Conservation (phyloP, 2,888 invertebrate genomes). For the Drosophila kokeensis region DNA sequence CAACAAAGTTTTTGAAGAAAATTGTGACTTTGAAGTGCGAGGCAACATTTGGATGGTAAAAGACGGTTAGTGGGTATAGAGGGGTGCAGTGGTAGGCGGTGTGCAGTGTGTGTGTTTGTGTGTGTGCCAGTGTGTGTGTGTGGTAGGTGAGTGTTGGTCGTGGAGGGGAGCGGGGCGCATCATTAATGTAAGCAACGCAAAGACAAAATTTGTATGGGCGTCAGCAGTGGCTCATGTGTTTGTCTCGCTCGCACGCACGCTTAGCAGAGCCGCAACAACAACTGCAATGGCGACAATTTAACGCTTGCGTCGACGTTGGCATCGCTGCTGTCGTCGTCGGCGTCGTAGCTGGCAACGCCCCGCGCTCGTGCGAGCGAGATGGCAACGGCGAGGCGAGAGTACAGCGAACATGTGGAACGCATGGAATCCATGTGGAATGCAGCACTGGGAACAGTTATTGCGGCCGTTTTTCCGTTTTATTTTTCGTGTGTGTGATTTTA, state of each 20-base stretch:
- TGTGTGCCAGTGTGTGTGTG: neutral
- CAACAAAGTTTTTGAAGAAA: constrained; percentile 52
- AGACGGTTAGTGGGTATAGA: neutral
- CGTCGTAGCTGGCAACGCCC: constrained; percentile 51
- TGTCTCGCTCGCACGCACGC: constrained; percentile 61
- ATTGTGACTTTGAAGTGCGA: constrained; percentile 72
- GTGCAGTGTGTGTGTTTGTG: neutral
- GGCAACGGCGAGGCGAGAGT: constrained; percentile 1
- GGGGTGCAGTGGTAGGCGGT: neutral
- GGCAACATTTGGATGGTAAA: constrained; percentile 47
- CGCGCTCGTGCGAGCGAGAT: constrained; percentile 43
- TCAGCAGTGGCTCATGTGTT: constrained; percentile 15
- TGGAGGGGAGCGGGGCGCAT: constrained; percentile 14
- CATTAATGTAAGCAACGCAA: constrained; percentile 68
- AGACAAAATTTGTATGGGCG: constrained; percentile 20
- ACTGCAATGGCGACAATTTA: constrained; percentile 78
- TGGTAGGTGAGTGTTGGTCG: neutral
- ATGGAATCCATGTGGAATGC: constrained; percentile 51
- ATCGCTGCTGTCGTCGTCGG: constrained; percentile 11
- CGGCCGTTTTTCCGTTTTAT: constrained; percentile 9
- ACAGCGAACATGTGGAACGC: constrained; percentile 44
- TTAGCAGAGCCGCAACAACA: constrained; percentile 40
- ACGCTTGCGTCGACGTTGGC: constrained; percentile 52
- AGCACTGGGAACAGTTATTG: constrained; percentile 62
- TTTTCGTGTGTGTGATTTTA: neutral